A percentile compares a stretch with the other conserved stretches of the same genome.
Evolutionary conservation across 2,797 vertebrate species (phyloP).

Genomic region (Amblyopsis hoosieri): DNA sequence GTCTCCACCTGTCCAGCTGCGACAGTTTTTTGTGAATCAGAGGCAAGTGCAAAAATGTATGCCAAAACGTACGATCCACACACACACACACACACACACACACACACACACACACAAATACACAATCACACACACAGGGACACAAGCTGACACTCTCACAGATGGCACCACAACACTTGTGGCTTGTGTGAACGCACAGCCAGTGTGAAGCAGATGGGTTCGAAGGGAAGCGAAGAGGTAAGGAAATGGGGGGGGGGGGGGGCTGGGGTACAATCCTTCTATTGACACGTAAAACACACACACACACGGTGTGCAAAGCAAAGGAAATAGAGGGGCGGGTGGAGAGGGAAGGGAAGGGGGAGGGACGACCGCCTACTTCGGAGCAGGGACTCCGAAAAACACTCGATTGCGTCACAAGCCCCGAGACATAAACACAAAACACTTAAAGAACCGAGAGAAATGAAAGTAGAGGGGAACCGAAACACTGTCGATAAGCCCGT

Average conservation of each 20-base stretch:
- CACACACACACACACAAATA: too few relatives aligned
- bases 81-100: slow-evolving; percentile 18
- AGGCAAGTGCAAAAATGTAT: slow-evolving; percentile 24
- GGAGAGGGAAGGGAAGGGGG: slow-evolving; percentile 7
- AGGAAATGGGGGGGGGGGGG: slow-evolving; percentile 35
- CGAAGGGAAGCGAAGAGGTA: slow-evolving; percentile 54
- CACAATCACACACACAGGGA: slow-evolving; percentile 19
- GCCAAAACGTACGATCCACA: slow-evolving; percentile 14
- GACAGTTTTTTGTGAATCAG: slow-evolving; percentile 26
- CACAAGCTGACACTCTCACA: slow-evolving; percentile 50
- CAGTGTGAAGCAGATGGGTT: slow-evolving; percentile 71
- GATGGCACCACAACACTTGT: slow-evolving; percentile 65
- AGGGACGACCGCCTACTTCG: slow-evolving; percentile 47
- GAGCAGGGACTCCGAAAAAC: slow-evolving; percentile 61
- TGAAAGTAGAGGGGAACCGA: background rate
- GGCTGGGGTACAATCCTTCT: slow-evolving; percentile 8
- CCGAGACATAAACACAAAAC: slow-evolving; percentile 18
- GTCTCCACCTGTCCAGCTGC: slow-evolving; percentile 38
- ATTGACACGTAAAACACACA: slow-evolving; percentile 4
- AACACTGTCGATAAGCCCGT: background rate
- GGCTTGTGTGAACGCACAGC: slow-evolving; percentile 68
- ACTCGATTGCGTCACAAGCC: slow-evolving; percentile 57
- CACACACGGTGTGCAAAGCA: slow-evolving; percentile 14
- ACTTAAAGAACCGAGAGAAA: background rate
- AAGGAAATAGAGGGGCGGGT: slow-evolving; percentile 11